Evolutionary conservation across 2,113 vertebrate genomes (phyloP).

Genomic region (Micronycteris hirsuta): DNA sequence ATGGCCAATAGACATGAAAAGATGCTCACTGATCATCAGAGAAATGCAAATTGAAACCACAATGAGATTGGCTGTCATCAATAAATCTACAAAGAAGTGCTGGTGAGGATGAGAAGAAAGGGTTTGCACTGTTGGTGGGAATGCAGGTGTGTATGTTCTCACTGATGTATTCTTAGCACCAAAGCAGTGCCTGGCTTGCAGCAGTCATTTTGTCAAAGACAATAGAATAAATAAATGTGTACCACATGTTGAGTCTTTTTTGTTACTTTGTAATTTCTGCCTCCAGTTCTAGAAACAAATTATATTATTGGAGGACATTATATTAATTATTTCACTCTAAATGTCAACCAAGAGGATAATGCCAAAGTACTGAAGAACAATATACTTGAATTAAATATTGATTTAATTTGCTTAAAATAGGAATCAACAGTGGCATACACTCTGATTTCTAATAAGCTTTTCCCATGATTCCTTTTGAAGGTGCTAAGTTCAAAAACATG

Average conservation of each 20-base stretch:
- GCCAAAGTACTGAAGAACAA: neutral
- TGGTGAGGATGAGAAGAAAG: too few species aligned
- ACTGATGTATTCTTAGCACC: neutral
- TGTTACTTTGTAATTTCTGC: neutral
- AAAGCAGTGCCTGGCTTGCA: neutral
- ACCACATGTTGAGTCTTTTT: neutral
- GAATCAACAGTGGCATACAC: neutral
- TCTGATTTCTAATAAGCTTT: neutral
- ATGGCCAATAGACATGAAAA: too few species aligned
- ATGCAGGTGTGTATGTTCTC: neutral
- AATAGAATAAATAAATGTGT: neutral
- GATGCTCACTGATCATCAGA: too few species aligned
- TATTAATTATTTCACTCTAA: neutral
- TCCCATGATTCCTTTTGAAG: neutral
- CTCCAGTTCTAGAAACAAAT: neutral
- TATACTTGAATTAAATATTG: neutral
- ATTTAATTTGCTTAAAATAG: constrained; percentile 6
- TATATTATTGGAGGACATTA: neutral
- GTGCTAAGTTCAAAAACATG: neutral
- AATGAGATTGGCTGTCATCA: too few species aligned
- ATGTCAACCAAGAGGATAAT: neutral
- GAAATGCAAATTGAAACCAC: too few species aligned
- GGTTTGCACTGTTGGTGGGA: too few species aligned
- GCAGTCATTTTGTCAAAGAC: neutral
- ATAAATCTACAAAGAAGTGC: too few species aligned